Evolutionary conservation across 2,888 invertebrate genomes (phyloP).

Genomic region (Aproaerema taeniolella): DNA sequence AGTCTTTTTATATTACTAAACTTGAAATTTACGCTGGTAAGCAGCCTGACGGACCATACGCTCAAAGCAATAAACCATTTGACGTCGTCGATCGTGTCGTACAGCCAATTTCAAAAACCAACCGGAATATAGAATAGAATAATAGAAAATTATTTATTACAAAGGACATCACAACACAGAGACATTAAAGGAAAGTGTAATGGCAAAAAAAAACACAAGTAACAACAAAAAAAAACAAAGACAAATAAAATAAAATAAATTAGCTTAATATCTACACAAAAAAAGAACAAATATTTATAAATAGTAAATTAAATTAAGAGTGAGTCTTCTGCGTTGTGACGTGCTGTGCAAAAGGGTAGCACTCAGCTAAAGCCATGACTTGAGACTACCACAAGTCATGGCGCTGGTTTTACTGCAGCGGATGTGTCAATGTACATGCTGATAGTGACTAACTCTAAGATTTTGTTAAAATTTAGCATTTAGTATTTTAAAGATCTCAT

Average conservation of each 20-base stretch:
- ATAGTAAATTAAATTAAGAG: too few species aligned
- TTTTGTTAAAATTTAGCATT: background rate
- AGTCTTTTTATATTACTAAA: constrained; percentile 19
- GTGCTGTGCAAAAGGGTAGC: background rate
- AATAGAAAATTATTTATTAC: constrained; percentile 12
- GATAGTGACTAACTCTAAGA: background rate
- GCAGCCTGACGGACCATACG: constrained; percentile 19
- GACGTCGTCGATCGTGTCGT: background rate
- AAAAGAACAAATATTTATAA: background rate
- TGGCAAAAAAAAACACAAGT: background rate
- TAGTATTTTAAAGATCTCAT: background rate
- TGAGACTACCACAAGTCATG: too few species aligned
- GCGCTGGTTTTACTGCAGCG: background rate
- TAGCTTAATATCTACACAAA: background rate
- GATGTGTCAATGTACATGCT: background rate
- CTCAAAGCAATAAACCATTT: background rate
- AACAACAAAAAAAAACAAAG: background rate
- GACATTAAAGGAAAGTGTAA: background rate
- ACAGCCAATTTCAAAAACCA: constrained; percentile 11
- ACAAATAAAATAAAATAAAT: background rate
- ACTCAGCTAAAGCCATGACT: background rate
- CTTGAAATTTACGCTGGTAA: constrained; percentile 22
- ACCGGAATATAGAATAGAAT: constrained; percentile 12
- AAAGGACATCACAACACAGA: background rate
- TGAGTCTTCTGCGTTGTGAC: too few species aligned